These are phyloP conservation scores for Palythoa grandis DNA, from an alignment of 92 coral and sea anemone genomes.

Conservation along the genomic window DNA sequence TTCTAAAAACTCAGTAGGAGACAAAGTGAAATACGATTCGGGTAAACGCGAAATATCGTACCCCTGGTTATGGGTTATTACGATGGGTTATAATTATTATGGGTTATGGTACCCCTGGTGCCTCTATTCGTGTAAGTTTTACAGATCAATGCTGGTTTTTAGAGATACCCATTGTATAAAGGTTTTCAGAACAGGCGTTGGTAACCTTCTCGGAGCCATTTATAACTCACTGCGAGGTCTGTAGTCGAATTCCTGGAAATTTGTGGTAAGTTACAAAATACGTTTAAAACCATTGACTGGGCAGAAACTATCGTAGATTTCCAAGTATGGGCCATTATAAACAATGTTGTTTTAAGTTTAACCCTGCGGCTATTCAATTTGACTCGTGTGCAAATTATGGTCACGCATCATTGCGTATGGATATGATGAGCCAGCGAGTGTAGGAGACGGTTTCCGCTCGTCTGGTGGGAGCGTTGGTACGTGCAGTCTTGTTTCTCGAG, in stretches of 20 bases:
- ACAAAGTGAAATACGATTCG: not conserved
- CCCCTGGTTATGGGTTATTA: too few species aligned
- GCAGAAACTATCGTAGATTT: not conserved
- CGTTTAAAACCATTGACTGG: not conserved
- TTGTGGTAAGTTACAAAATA: not conserved
- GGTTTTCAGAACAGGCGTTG: too few species aligned
- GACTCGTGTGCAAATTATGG: constrained; percentile 22
- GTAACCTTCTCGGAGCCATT: too few species aligned
- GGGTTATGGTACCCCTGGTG: not conserved
- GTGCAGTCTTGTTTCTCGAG: constrained; percentile 2
- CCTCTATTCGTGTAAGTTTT: not conserved
- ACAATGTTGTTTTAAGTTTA: not conserved
- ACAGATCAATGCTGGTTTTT: too few species aligned
- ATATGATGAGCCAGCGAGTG: constrained; percentile 3
- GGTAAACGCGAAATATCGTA: not conserved
- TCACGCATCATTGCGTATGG: constrained; percentile 39
- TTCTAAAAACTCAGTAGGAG: not conserved
- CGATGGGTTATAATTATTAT: too few species aligned
- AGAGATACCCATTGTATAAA: too few species aligned
- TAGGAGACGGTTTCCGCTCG: constrained; percentile 39
- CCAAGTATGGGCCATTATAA: not conserved
- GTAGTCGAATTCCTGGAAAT: not conserved
- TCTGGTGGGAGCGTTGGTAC: not conserved
- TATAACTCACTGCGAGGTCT: too few species aligned
- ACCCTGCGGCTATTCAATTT: constrained; percentile 6